Evolutionary conservation across 2,113 vertebrate species (phyloP).

Genomic region (Nibea coibor): DNA sequence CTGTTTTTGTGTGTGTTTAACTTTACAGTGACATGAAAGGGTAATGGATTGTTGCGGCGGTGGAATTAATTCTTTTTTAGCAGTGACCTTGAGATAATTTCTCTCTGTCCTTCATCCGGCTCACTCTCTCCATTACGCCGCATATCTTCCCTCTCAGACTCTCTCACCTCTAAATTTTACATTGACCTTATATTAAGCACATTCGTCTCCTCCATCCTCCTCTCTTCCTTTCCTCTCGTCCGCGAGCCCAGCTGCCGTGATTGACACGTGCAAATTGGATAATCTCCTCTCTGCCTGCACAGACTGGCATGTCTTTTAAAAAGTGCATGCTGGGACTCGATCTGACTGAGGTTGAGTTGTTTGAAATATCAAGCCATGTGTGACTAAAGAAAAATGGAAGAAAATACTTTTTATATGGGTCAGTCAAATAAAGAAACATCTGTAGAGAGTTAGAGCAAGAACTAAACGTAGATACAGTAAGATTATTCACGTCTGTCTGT

Average conservation of each 20-base stretch:
- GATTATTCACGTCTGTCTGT: no score
- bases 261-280: constrained; percentile 47
- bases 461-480: neutral
- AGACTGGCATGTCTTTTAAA: constrained; percentile 12
- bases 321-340: neutral
- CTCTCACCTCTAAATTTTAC: constrained; percentile 21
- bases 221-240: neutral
- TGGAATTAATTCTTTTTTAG: constrained; percentile 46
- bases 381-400: neutral
- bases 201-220: neutral
- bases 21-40: constrained; percentile 20
- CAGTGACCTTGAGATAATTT: constrained; percentile 51
- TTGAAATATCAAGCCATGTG: neutral
- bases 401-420: neutral
- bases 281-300: constrained; percentile 20
- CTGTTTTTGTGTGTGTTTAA: constrained; percentile 17
- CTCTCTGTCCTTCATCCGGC: constrained; percentile 31
- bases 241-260: constrained; percentile 18
- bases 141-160: constrained; percentile 23
- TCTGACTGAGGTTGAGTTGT: constrained; percentile 1
- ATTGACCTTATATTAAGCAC: constrained; percentile 34
- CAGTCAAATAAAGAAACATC: neutral
- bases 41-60: constrained; percentile 35
- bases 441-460: neutral
- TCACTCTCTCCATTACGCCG: constrained; percentile 20